Percentiles rank a stretch among this genome's conserved stretches.
phyloP scores from a whole-genome alignment of 2,888 invertebrate genomes.

The Matsumyia berberina region DNA sequence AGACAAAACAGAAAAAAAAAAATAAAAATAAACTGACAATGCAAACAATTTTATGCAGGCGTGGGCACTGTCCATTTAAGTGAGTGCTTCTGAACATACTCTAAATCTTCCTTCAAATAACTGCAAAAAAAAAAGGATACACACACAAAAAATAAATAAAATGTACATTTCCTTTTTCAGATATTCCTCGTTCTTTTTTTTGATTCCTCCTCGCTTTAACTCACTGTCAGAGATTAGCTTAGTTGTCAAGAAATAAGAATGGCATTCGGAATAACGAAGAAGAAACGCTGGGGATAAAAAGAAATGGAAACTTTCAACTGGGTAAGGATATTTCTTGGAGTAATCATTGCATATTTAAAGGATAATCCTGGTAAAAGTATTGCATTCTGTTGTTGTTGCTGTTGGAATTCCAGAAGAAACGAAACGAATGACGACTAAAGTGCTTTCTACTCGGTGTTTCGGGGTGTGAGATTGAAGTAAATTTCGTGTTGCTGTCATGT shows the following conservation, averaged over 20 bases:
- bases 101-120: conserved; percentile 13
- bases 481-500: conserved; percentile 32
- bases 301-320: conserved; percentile 62
- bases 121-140: conserved; percentile 8
- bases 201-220: conserved; percentile 39
- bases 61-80: conserved; percentile 63
- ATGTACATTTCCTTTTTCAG: conserved; percentile 17
- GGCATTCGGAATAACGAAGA: conserved; percentile 57
- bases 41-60: conserved; percentile 65
- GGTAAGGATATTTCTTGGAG: conserved; percentile 62
- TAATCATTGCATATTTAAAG: conserved; percentile 75
- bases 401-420: conserved; percentile 43
- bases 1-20: background rate
- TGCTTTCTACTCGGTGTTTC: conserved; percentile 1
- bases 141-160: conserved; percentile 22
- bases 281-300: conserved; percentile 44
- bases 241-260: conserved; percentile 82
- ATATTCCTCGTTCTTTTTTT: no score
- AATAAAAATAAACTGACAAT: conserved; percentile 41
- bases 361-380: conserved; percentile 69
- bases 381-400: conserved; percentile 22
- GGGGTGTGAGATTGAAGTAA: conserved; percentile 29
- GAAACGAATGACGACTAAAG: conserved; percentile 15
- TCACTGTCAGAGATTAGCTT: conserved; percentile 81
- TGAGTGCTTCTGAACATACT: conserved; percentile 32